These are phyloP conservation scores for Rhinogobius similis DNA, from an alignment of 2,113 vertebrate species.

Conservation along the genomic window DNA sequence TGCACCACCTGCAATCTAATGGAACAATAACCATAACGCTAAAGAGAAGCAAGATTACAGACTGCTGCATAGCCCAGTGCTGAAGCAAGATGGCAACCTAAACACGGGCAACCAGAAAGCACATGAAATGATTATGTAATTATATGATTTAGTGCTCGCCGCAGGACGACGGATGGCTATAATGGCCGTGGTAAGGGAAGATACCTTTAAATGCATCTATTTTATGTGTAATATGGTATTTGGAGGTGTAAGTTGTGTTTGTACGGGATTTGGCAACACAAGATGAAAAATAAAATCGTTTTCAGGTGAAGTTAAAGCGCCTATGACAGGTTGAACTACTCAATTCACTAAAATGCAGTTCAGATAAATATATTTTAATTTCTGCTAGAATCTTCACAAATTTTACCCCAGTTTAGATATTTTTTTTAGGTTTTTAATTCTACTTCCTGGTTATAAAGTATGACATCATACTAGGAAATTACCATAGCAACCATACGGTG, in stretches of 20 bases:
- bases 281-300: not conserved
- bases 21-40: constrained; percentile 41
- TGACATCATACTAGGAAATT: too few species aligned
- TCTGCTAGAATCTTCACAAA: too few species aligned
- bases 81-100: constrained; percentile 13
- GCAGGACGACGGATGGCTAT: constrained; percentile 37
- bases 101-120: constrained; percentile 13
- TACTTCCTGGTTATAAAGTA: too few species aligned
- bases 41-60: constrained; percentile 16
- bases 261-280: not conserved
- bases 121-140: constrained; percentile 48
- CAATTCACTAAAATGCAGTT: too few species aligned
- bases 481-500: too few species aligned
- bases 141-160: constrained; percentile 40
- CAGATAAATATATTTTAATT: too few species aligned
- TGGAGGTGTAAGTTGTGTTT: not conserved
- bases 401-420: too few species aligned
- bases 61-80: constrained; percentile 5
- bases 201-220: not conserved
- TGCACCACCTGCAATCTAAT: constrained; percentile 48
- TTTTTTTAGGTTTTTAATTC: too few species aligned
- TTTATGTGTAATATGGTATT: not conserved
- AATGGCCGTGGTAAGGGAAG: constrained; percentile 8
- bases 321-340: too few species aligned
- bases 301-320: too few species aligned